A percentile compares a stretch with the other conserved stretches of the same genome.
Conservation (phyloP, 2,888 invertebrate genomes). For the Trichopria drosophilae region DNA sequence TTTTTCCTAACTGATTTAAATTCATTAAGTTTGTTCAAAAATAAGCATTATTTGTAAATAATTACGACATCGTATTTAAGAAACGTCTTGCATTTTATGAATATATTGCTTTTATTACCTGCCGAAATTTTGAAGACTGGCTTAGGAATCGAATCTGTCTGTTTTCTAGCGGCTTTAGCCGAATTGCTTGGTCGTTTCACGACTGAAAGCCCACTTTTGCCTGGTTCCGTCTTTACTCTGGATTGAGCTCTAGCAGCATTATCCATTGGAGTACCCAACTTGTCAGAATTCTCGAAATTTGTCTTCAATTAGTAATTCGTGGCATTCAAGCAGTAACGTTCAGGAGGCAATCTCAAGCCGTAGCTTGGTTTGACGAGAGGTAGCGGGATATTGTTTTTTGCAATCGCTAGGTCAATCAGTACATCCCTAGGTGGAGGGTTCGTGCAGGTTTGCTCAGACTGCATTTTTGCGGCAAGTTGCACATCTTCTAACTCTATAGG, state of each 20-base stretch:
- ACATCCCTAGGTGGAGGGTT: conserved; percentile 90
- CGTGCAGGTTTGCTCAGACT: conserved; percentile 85
- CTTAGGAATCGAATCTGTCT: conserved; percentile 74
- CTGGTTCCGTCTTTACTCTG: conserved; percentile 53
- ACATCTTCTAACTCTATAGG: conserved; percentile 91
- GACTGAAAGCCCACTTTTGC: conserved; percentile 62
- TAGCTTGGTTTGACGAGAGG: conserved; percentile 93
- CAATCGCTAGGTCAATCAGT: conserved; percentile 80
- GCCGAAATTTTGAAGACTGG: conserved; percentile 73
- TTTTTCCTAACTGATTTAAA: no score
- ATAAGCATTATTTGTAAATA: no score
- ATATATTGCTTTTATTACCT: no score
- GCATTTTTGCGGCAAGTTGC: conserved; percentile 84
- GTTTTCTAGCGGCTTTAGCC: conserved; percentile 65
- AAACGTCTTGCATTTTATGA: no score
- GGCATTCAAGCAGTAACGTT: conserved; percentile 85
- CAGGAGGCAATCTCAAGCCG: conserved; percentile 90
- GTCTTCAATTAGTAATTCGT: conserved; percentile 75
- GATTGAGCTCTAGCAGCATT: conserved; percentile 42
- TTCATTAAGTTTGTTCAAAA: no score
- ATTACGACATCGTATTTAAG: no score
- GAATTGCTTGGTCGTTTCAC: conserved; percentile 62
- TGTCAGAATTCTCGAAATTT: conserved; percentile 43
- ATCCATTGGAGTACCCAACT: conserved; percentile 40
- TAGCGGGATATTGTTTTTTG: conserved; percentile 84